Evolutionary conservation across 2,888 invertebrate species (phyloP), one percentile per base, ranked within the genome.

Genomic region (Amblyjoppa proteus): DNA sequence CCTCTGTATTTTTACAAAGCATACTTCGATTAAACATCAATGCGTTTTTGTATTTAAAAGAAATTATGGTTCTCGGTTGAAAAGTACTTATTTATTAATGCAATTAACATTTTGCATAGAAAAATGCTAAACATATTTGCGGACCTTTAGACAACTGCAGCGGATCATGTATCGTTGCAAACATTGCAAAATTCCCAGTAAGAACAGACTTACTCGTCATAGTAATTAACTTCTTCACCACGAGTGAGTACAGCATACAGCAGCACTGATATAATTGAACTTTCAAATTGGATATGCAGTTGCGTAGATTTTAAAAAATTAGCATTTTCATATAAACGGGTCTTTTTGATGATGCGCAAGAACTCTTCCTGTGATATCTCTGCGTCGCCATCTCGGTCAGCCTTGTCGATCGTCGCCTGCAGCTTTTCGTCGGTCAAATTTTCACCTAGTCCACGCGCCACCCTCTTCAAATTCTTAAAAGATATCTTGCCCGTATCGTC

Each of bases 401-500:
- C 99, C 94, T 99, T 99, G 91, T 98, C 98, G 85, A 99, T 99
- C 99, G 99, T 99, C 95, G 98, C 98, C 92, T 98, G 96, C 61
- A 99, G 94, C 94, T 99, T 99, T 93, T 99, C 99, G 94, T 99
- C 99, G n/a, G 98, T 98, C 77, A 99, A 95, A 91, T 97, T 98
- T 94, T 99, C 99, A 0, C 99, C 99, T 68, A 99, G 95, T 94
- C 99, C 99, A 89, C 97, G 97, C 2, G 99, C 98, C n/a, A 99
- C 99, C 88, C 98, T 95, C 93, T 98, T 98, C 45, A 99, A 95
- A 94, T 99, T 99, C 91, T 97, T 97, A 92, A 99, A 98, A 38
- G 98, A 97, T 87, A 99, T 99, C 95, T 97, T 98, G 89, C 98
- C 99, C 85, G 99, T 99, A 91, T 98, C 97, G 94, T 99, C 99